phyloP scores from a whole-genome alignment of 2,888 invertebrate genomes.

The Drosophila greeni region DNA sequence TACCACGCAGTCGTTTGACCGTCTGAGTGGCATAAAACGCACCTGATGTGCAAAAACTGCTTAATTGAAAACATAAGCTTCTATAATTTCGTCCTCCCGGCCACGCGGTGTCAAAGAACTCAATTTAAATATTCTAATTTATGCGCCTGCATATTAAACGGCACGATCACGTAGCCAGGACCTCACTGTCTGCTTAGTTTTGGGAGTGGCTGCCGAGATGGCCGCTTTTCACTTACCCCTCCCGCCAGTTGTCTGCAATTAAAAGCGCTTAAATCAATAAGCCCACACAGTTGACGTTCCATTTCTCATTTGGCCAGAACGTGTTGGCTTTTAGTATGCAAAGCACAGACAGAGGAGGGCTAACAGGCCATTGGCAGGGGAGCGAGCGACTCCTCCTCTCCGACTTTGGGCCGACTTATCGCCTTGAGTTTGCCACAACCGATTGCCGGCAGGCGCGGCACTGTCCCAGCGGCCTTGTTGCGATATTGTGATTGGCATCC shows the following conservation, averaged over 20 bases:
- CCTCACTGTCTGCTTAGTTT: conserved; percentile 14
- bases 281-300: conserved; percentile 42
- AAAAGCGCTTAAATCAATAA: conserved; percentile 58
- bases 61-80: conserved; percentile 74
- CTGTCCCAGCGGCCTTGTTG: conserved; percentile 42
- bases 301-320: conserved; percentile 42
- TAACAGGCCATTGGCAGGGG: neutral
- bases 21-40: conserved; percentile 63
- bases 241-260: conserved; percentile 50
- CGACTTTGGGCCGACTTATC: conserved; percentile 32
- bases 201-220: conserved; percentile 1
- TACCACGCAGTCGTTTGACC: conserved; percentile 24
- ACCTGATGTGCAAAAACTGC: conserved; percentile 70
- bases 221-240: conserved; percentile 2
- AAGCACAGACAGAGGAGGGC: conserved; percentile 30
- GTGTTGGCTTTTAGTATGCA: conserved; percentile 49
- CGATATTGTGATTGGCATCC: conserved; percentile 45
- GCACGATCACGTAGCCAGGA: conserved; percentile 45
- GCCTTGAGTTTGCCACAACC: conserved; percentile 25
- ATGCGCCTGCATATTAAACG: conserved; percentile 58
- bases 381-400: neutral
- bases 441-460: conserved; percentile 21
- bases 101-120: conserved; percentile 40
- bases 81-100: conserved; percentile 56
- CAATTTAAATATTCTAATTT: conserved; percentile 66